Evolutionary conservation across 1,140 invertebrate genomes (phyloP), one percentile per base, ranked within the genome.

Genomic region (Helicoverpa armigera): DNA sequence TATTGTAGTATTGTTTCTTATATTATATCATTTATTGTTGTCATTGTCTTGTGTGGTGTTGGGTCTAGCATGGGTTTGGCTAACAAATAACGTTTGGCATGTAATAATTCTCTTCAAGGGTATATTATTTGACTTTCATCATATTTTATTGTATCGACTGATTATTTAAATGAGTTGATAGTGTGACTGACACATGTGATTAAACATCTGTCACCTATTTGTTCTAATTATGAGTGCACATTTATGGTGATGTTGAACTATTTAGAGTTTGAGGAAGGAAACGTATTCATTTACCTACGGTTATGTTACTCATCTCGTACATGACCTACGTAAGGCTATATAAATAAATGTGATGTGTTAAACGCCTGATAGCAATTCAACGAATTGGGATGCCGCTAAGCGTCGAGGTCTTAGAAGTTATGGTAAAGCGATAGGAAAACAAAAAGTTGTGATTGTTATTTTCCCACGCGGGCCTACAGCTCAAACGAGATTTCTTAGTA

Each of bases 1-100:
- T 73, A 16, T 29, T 16, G 23, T 54, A 23, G 11, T 72, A 56
- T 54, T 23, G 23, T 23, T 23, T 23, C 23, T 23, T 23, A 23
- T 23, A 23, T 23, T 23, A 23, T 23, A 23, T 23, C 23, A 9
- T 31, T 43, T 73, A 18, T 54, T 14, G 31, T 58, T 73, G 70
- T 56, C 67, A 51, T 70, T 51, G 14, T 70, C 16, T 70, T 70
- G 16, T 70, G 16, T 51, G 67, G 67, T 70, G 67, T 70, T 48
- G 67, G 50, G 31, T 70, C 53, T 2, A 18, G 67, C 67, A 70
- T 70, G 67, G 67, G 67, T 70, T 70, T 70, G 67, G 67, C 23
- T 70, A 70, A 70, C 67, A 50, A 67, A 70, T 70, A 70, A 70
- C 67, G 67, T 70, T 70, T 70, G 67, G 67, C 67, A 70, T 70